These are phyloP conservation scores for Planiliza haematocheilus DNA, from an alignment of 2,113 vertebrate species.

Conservation along the genomic window DNA sequence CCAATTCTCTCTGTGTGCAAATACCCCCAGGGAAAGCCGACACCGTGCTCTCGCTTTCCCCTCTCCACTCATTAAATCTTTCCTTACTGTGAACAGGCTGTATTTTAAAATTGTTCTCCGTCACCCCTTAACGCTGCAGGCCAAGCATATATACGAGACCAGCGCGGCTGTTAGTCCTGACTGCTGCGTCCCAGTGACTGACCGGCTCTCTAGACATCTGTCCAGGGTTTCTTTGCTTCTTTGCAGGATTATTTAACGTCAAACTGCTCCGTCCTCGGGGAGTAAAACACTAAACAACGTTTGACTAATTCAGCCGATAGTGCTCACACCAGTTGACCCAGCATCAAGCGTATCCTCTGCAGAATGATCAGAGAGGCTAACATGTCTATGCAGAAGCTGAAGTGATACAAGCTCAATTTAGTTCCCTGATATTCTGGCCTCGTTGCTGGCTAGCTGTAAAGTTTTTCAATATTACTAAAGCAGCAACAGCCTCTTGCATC, in stretches of 20 bases:
- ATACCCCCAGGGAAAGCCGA: constrained; percentile 31
- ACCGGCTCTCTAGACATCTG: constrained; percentile 13
- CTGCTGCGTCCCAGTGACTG: constrained; percentile 39
- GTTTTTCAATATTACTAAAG: background rate
- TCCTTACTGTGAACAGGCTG: constrained; percentile 30
- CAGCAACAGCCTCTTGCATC: background rate
- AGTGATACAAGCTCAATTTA: constrained; percentile 35
- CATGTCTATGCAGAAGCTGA: constrained; percentile 17
- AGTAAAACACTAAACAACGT: background rate
- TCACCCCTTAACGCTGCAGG: constrained; percentile 29
- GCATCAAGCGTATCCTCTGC: constrained; percentile 18
- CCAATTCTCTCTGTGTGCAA: constrained; percentile 16
- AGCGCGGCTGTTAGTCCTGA: constrained; percentile 14
- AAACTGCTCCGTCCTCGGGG: constrained; percentile 12
- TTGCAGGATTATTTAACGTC: constrained; percentile 35
- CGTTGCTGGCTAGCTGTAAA: constrained; percentile 2
- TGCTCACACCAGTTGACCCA: background rate
- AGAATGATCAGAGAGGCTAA: constrained; percentile 21
- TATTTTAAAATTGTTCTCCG: constrained; percentile 27
- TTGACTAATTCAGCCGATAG: constrained; percentile 27
- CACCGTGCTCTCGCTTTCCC: constrained; percentile 37
- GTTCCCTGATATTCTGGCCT: constrained; percentile 17
- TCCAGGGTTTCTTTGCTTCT: constrained; percentile 13
- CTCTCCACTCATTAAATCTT: constrained; percentile 42
- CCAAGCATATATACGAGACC: constrained; percentile 12